Evolutionary conservation across 2,797 vertebrate species (phyloP).

Genomic region (Lerista edwardsae): DNA sequence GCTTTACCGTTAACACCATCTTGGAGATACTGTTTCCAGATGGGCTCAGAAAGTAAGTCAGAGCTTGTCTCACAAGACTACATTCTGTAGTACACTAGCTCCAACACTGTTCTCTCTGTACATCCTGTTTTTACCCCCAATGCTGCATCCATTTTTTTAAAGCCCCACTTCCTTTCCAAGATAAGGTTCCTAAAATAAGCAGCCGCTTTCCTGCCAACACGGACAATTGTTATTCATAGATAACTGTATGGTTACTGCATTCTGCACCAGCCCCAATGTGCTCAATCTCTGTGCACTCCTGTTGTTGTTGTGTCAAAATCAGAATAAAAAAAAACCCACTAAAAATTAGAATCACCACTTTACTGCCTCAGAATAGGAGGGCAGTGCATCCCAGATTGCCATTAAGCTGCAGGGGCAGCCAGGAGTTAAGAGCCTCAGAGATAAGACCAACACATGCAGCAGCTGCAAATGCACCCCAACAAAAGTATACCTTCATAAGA

Average conservation of each 20-base stretch:
- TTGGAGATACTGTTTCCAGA: not conserved
- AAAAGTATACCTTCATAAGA: too few relatives aligned
- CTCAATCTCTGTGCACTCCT: not conserved
- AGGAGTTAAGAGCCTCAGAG: not conserved
- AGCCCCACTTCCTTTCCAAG: not conserved
- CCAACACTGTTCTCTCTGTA: not conserved
- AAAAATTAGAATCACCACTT: not conserved
- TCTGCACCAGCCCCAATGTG: not conserved
- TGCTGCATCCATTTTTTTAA: not conserved
- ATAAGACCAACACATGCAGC: not conserved
- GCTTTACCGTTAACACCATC: not conserved
- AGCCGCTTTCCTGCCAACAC: not conserved
- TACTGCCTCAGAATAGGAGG: not conserved
- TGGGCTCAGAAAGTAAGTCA: not conserved
- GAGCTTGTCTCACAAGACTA: not conserved
- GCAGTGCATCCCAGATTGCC: not conserved
- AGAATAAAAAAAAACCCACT: not conserved
- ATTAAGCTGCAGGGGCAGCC: not conserved
- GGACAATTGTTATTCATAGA: not conserved
- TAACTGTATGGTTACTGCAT: not conserved
- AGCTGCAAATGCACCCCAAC: not conserved
- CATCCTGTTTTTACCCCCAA: slow-evolving; percentile 20
- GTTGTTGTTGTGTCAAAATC: too few relatives aligned
- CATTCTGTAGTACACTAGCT: not conserved
- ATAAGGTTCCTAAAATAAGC: slow-evolving; percentile 1